These are phyloP conservation scores for Gila robusta DNA, from an alignment of 2,797 vertebrate species.

Conservation along the genomic window DNA sequence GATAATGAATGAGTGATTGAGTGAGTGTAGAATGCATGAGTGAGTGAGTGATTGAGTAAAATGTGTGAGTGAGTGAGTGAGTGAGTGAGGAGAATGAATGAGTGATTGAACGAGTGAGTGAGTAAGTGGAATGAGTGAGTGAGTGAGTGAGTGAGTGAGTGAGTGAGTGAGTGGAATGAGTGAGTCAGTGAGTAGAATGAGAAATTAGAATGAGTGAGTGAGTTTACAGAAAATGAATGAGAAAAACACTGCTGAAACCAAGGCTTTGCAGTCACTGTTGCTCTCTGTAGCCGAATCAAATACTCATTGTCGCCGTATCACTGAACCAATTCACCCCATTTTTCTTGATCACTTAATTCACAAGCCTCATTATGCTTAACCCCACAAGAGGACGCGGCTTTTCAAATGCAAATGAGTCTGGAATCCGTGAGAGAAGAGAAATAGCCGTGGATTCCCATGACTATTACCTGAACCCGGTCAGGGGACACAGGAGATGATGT, in stretches of 20 bases:
- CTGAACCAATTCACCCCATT: neutral
- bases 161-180: no score
- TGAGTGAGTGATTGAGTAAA: no score
- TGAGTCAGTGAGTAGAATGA: no score
- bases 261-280: neutral
- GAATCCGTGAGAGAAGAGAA: neutral
- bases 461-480: conserved; percentile 31
- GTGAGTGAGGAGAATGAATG: no score
- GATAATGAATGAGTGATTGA: no score
- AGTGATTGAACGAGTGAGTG: no score
- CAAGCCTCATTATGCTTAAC: neutral
- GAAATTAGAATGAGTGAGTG: neutral
- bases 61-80: no score
- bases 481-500: conserved; percentile 44
- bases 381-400: neutral
- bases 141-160: no score
- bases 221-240: neutral
- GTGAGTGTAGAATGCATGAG: no score
- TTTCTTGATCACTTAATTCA: conserved; percentile 20
- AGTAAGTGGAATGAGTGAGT: no score
- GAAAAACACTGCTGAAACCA: neutral
- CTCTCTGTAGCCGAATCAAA: neutral
- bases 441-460: conserved; percentile 3
- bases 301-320: neutral
- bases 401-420: conserved; percentile 16